phyloP scores from a whole-genome alignment of 2,113 vertebrate genomes.

The Tragelaphus scriptus region DNA sequence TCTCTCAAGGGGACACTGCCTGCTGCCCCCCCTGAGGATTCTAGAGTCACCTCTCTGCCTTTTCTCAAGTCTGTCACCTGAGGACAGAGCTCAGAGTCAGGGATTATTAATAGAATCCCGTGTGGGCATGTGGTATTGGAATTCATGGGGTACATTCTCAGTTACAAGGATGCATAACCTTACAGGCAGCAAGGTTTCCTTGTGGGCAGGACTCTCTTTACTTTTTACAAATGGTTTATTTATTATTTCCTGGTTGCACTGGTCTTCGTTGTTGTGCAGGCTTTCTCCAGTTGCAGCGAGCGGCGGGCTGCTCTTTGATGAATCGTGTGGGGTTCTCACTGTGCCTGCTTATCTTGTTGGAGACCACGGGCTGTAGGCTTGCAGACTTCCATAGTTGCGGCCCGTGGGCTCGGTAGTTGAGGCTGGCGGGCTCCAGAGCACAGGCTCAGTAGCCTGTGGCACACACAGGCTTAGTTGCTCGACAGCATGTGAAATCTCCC shows the following conservation, averaged over 20 bases:
- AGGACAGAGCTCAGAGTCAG: neutral
- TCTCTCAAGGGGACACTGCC: neutral
- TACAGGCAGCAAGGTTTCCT: neutral
- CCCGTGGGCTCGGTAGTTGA: neutral
- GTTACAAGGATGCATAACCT: neutral
- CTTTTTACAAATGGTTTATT: accelerated
- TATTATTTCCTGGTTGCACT: neutral
- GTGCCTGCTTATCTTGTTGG: neutral
- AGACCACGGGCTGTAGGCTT: neutral
- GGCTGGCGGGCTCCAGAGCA: neutral
- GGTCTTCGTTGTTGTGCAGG: neutral
- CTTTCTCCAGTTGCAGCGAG: neutral
- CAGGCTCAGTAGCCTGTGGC: neutral
- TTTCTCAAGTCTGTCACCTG: neutral
- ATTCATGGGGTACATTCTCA: neutral
- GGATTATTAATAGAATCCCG: neutral
- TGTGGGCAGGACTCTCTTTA: neutral
- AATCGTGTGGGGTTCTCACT: neutral
- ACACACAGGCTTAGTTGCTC: neutral
- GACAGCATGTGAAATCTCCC: neutral
- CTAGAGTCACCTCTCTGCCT: neutral
- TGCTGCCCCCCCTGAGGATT: neutral
- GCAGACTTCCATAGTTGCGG: neutral
- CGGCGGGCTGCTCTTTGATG: neutral
- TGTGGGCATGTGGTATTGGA: neutral